phyloP scores from a whole-genome alignment of 2,888 invertebrate genomes.

The Drosophila incognita region DNA sequence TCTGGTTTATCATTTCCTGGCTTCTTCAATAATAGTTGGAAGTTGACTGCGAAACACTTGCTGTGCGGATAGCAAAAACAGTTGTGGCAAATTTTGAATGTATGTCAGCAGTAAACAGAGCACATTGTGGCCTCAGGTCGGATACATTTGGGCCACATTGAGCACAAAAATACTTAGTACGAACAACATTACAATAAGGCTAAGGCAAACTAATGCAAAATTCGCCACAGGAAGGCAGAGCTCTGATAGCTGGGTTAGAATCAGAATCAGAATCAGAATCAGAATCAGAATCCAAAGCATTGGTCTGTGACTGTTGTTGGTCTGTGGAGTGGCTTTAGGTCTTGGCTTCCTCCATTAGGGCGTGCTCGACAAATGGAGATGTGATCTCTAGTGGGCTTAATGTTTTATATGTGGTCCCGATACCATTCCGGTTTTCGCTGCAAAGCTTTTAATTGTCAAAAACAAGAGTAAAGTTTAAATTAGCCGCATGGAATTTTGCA shows the following conservation, averaged over 20 bases:
- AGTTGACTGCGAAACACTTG: slow-evolving; percentile 3
- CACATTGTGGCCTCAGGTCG: slow-evolving; percentile 56
- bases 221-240: slow-evolving; percentile 56
- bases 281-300: slow-evolving; percentile 15
- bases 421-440: slow-evolving; percentile 42
- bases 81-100: slow-evolving; percentile 59
- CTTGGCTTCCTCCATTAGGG: slow-evolving; percentile 26
- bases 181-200: slow-evolving; percentile 57
- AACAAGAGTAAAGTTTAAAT: slow-evolving; percentile 41
- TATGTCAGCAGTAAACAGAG: slow-evolving; percentile 54
- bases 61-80: slow-evolving; percentile 37
- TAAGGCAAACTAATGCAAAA: slow-evolving; percentile 72
- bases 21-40: slow-evolving; percentile 33
- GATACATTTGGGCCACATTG: slow-evolving; percentile 59
- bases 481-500: slow-evolving; percentile 38
- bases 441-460: slow-evolving; percentile 51
- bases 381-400: slow-evolving; percentile 58
- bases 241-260: slow-evolving; percentile 40
- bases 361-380: slow-evolving; percentile 52
- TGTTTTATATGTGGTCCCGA: slow-evolving; percentile 53
- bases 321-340: slow-evolving; percentile 31
- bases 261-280: slow-evolving; percentile 15
- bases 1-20: slow-evolving; percentile 29
- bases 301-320: slow-evolving; percentile 10
- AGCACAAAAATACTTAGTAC: slow-evolving; percentile 56